A percentile compares a stretch with the other conserved stretches of the same genome.
These are phyloP conservation scores for Alviniconcha marisindica DNA, from an alignment of 1,140 invertebrate species.

Conservation along the genomic window DNA sequence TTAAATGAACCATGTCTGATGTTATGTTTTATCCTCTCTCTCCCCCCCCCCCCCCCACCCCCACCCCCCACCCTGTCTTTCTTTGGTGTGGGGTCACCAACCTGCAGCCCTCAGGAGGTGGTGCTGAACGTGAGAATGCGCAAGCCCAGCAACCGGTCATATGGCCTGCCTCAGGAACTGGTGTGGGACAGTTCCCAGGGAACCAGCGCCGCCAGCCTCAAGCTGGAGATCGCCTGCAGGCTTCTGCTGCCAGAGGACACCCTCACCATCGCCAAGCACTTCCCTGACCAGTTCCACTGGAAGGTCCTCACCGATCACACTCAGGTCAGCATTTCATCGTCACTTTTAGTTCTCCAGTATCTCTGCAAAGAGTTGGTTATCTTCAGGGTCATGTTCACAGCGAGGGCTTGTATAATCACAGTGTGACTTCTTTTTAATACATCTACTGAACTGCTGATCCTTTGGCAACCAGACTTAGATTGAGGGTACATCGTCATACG, in stretches of 20 bases:
- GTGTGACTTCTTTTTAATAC: neutral
- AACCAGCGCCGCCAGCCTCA: slow-evolving; percentile 51
- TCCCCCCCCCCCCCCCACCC: neutral
- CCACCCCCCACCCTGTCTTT: neutral
- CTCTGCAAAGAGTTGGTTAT: neutral
- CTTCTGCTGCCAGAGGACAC: slow-evolving; percentile 59
- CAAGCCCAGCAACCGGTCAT: slow-evolving; percentile 48
- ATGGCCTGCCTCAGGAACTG: slow-evolving; percentile 57
- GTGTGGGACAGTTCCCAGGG: slow-evolving; percentile 66
- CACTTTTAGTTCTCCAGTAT: neutral
- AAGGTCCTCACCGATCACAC: slow-evolving; percentile 55
- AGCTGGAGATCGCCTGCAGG: slow-evolving; percentile 53
- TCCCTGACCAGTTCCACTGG: slow-evolving; percentile 65
- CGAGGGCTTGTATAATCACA: neutral
- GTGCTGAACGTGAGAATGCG: slow-evolving; percentile 5
- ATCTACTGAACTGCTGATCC: neutral
- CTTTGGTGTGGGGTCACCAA: neutral
- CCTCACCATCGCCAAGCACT: slow-evolving; percentile 69
- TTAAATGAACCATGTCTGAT: neutral
- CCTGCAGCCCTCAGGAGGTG: neutral
- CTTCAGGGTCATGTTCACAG: neutral
- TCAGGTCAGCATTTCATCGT: slow-evolving; percentile 16
- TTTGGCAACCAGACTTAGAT: too few relatives aligned
- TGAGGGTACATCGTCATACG: neutral
- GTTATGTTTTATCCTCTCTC: too few relatives aligned